Base-by-base conservation (phyloP, 2,797 vertebrate species). In the Acropternis orthonyx region DNA sequence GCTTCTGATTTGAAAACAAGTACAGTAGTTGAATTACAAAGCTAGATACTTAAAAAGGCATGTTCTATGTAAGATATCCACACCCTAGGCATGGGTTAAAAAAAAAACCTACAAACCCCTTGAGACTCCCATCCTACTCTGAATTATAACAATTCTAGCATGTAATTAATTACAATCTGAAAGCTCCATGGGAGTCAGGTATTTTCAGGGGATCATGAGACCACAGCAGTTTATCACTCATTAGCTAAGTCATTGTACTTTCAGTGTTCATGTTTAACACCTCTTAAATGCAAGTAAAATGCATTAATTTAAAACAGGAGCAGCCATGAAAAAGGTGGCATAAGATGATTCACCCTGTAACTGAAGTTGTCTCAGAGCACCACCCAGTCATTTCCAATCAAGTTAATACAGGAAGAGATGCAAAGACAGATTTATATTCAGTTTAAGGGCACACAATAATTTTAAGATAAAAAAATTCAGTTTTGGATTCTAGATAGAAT, bases 1-100 rank as follows among this genome's bases (percentile, higher is more conserved):
- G 26, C 44, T 94, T 86, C 74, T 82, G 73, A 95, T 89, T 73
- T 93, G 37, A 72, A 91, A 92, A 39, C 16, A 58, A 83, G 72
- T 76, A 77, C 32, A 95, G 51, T 12, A 91, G 58, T 23, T 87
- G 73, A 93, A 93, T 91, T 88, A 72, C 15, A 28, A 66, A 93
- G 68, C 6, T 44, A 73, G 14, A 26, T n/a, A 63, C 37, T 79
- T 20, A 44, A 14, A 69, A 79, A 79, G n/a, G 28, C 32, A 93
- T 44, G n/a, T 24, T 48, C n/a, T 51, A 7, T 21, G 8, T n/a
- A 49, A 28, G 19, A 37, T 30, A 82, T 10, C 37, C 51, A 49
- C 26, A 37, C 8, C 32, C 28, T 13, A 67, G 27, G 27, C 30
- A 76, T 59, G 9, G 28, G 48, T 85, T 14, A 6, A 44, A 54